These are phyloP conservation scores for Hydrozoanthus gracilis DNA, from an alignment of 92 coral and sea anemone species.

Conservation along the genomic window DNA sequence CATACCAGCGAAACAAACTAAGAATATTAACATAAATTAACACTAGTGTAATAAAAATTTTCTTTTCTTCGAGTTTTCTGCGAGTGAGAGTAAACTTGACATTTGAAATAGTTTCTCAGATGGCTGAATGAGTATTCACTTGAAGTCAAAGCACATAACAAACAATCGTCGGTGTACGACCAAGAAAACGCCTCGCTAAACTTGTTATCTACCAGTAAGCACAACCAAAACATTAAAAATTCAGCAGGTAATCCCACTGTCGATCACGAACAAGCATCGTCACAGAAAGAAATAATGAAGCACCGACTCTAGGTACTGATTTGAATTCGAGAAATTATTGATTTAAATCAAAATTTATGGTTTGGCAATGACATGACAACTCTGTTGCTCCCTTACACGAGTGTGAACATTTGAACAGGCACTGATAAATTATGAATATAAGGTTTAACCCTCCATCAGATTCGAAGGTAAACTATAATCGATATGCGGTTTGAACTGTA, in stretches of 20 bases:
- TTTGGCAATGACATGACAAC: background rate
- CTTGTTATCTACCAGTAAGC: background rate
- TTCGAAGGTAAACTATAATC: background rate
- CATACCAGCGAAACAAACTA: too few species aligned
- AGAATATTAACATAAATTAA: too few species aligned
- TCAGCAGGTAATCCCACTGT: conserved; percentile 25
- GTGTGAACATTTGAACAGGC: background rate
- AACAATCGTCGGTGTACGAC: too few species aligned
- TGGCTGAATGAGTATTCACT: too few species aligned
- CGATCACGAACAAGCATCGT: background rate
- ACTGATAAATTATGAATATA: conserved; percentile 34
- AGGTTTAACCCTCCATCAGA: background rate
- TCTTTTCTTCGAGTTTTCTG: too few species aligned
- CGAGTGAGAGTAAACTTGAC: too few species aligned
- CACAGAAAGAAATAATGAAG: background rate
- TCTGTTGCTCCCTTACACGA: background rate
- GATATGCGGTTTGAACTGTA: conserved; percentile 37
- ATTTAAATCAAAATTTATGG: background rate
- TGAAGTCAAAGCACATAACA: too few species aligned
- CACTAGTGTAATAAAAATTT: too few species aligned
- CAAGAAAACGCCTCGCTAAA: background rate
- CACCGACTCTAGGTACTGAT: background rate
- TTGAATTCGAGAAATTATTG: background rate
- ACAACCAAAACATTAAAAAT: background rate
- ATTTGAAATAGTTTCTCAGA: too few species aligned